Conservation (phyloP, 2,888 invertebrate species). For the Nomada ruficornis region DNA sequence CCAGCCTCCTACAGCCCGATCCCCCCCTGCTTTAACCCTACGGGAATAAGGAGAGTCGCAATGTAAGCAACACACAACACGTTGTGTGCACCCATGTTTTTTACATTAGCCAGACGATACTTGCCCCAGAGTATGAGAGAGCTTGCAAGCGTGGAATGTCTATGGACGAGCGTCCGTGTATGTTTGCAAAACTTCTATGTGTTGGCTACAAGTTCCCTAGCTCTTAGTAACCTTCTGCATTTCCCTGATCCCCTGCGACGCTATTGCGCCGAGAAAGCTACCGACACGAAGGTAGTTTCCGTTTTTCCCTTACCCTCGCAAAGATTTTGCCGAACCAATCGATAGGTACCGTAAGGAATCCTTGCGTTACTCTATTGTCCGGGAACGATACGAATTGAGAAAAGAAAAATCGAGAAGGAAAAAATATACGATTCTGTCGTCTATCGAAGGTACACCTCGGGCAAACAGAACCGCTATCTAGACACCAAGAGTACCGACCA, state of each 20-base stretch:
- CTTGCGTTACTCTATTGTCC: too few species aligned
- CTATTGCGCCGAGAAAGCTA: conserved; percentile 41
- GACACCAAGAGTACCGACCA: conserved; percentile 27
- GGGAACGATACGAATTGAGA: too few species aligned
- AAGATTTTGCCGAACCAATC: conserved; percentile 1
- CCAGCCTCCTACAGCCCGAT: conserved; percentile 48
- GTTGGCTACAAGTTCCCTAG: conserved; percentile 62
- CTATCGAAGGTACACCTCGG: background rate
- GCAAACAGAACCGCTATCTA: conserved; percentile 37
- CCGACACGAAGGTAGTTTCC: conserved; percentile 21
- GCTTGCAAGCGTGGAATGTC: conserved; percentile 64
- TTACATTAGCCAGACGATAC: conserved; percentile 83
- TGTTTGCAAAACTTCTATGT: conserved; percentile 64
- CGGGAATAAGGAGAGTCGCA: conserved; percentile 77
- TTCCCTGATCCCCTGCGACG: conserved; percentile 61
- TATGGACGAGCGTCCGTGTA: conserved; percentile 52
- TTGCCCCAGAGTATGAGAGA: conserved; percentile 74
- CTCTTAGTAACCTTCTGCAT: conserved; percentile 61
- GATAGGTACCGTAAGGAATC: background rate
- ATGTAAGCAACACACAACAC: conserved; percentile 78
- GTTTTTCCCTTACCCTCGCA: conserved; percentile 9
- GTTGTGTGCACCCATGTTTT: conserved; percentile 79
- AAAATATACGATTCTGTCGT: too few species aligned
- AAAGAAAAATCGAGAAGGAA: too few species aligned
- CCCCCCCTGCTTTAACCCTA: conserved; percentile 68